phyloP scores from a whole-genome alignment of 2,888 invertebrate genomes.

The Ochropleura leucogaster region DNA sequence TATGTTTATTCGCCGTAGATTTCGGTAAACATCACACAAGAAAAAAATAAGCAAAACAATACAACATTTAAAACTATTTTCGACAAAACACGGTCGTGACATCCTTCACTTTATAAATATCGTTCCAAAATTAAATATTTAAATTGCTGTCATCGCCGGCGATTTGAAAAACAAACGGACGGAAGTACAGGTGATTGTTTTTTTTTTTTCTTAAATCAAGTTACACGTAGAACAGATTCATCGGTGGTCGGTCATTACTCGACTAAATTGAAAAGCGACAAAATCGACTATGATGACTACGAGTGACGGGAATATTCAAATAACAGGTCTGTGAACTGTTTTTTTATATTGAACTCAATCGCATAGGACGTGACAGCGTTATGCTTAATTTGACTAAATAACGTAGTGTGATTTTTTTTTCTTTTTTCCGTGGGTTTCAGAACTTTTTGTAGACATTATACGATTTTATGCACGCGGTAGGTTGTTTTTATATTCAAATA shows the following conservation, averaged over 20 bases:
- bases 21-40: slow-evolving; percentile 58
- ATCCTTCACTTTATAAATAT: slow-evolving; percentile 66
- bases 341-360: slow-evolving; percentile 72
- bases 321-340: slow-evolving; percentile 68
- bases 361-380: slow-evolving; percentile 82
- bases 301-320: slow-evolving; percentile 58
- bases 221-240: slow-evolving; percentile 75
- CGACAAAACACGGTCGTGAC: slow-evolving; percentile 62
- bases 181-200: slow-evolving; percentile 80
- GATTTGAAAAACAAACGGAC: slow-evolving; percentile 75
- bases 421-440: slow-evolving; percentile 64
- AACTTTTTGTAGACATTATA: slow-evolving; percentile 75
- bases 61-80: slow-evolving; percentile 55
- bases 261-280: slow-evolving; percentile 67
- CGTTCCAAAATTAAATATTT: slow-evolving; percentile 75
- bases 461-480: slow-evolving; percentile 84
- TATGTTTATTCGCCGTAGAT: slow-evolving; percentile 20
- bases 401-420: slow-evolving; percentile 75
- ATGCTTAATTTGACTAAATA: slow-evolving; percentile 83
- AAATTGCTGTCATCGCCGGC: slow-evolving; percentile 70
- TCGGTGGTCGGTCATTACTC: slow-evolving; percentile 70
- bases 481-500: slow-evolving; percentile 72
- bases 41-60: slow-evolving; percentile 58
- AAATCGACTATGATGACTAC: slow-evolving; percentile 55
- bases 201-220: slow-evolving; percentile 71